A percentile compares a stretch with the other conserved stretches of the same genome.
phyloP scores from a whole-genome alignment of 64 coral and sea anemone species.

The Porites australiensis region DNA sequence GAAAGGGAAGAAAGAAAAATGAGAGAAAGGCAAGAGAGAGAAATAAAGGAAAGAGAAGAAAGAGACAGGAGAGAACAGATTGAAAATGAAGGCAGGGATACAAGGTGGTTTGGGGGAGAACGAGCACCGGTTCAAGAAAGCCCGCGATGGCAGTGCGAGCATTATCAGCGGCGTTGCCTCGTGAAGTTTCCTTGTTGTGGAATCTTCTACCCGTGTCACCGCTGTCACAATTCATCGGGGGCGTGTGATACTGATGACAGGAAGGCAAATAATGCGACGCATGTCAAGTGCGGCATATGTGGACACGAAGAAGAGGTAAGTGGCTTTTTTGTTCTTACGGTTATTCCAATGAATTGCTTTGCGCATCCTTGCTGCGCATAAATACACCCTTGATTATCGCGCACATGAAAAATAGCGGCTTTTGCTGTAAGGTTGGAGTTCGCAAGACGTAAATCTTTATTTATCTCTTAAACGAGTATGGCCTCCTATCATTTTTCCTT shows the following conservation, averaged over 20 bases:
- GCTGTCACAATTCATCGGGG: constrained; percentile 70
- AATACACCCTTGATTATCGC: no score
- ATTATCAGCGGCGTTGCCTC: constrained; percentile 62
- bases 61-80: not conserved
- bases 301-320: constrained; percentile 39
- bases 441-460: no score
- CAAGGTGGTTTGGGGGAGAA: not conserved
- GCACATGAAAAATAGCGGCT: no score
- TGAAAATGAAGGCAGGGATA: not conserved
- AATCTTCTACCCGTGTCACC: constrained; percentile 72
- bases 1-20: not conserved
- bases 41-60: not conserved
- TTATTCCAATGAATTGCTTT: no score
- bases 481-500: no score
- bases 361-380: no score
- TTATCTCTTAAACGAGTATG: no score
- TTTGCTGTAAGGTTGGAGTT: no score
- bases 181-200: constrained; percentile 73
- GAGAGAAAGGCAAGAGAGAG: not conserved
- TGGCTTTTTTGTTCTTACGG: not conserved
- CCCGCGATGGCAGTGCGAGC: constrained; percentile 24
- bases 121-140: constrained; percentile 15
- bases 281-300: constrained; percentile 50
- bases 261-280: constrained; percentile 49
- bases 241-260: constrained; percentile 10